Evolutionary conservation across 2,888 invertebrate genomes (phyloP), one percentile per base, ranked within the genome.

Genomic region (Chloroclystis v-ata): DNA sequence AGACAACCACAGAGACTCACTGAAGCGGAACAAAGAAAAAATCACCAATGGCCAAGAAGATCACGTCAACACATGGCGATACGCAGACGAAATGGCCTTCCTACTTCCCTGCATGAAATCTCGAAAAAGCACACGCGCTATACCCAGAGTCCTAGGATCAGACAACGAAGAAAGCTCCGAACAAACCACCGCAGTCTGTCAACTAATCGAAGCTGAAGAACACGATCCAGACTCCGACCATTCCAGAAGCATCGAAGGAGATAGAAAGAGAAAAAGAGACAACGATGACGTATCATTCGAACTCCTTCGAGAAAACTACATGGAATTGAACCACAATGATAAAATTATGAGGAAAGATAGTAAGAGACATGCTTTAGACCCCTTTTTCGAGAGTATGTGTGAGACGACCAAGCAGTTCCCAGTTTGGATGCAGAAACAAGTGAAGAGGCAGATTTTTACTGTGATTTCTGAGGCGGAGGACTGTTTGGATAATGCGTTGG

Each of bases 1-100:
- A n/a, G 32, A 33, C n/a, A 33, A 33, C n/a, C 32, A 33, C 16
- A 33, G 32, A 33, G 32, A 33, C 14, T 33, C 32, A 33, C 32
- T 33, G n/a, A 33, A 33, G n/a, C 32, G 32, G 5, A n/a, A 5
- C 32, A 33, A 33, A 33, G 32, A 13, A 2, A n/a, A 14, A 1
- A 16, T 9, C 9, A 1, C 6, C 12, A 14, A 14, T 5, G 13
- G 9, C 4, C 9, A 6, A 4, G 32, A 14, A 33, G 32, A 33
- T 1, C 32, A 14, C n/a, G 10, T 33, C 16, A 33, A 33, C 32
- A 33, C 16, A 1, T 33, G 32, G 32, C 14, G n/a, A 5, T 33
- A 33, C 32, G 32, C 16, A 0, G 16, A 16, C 0, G 14, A 33
- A 13, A 33, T 33, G 32, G 32, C 14, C n/a, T 33, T 33, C n/a